Evolutionary conservation across 2,113 vertebrate species (phyloP), one percentile per base, ranked within the genome.

Genomic region (Promerops cafer): DNA sequence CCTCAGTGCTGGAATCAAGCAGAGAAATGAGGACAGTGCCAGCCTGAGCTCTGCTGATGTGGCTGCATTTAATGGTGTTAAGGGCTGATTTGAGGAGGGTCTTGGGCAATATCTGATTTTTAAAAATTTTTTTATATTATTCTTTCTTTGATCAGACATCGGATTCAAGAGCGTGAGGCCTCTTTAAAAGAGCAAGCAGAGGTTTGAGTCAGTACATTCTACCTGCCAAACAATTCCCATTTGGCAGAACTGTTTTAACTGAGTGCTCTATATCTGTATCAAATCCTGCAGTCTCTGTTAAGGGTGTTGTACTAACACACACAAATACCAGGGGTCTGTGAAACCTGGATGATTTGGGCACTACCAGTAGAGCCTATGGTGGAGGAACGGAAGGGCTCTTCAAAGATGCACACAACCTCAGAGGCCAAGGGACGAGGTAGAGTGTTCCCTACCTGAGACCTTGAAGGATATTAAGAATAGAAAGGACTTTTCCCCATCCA

Each of bases 11-110:
- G 40, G 37, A 60, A 72, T 11, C 19, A 28, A 56, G 57, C 1
- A 76, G 37, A 63, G 44, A 19, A 40, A 45, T 2, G n/a, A 49
- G 42, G 49, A 37, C 61, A 37, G 13, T 9, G 49, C 70, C 49
- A 71, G 35, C 49, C 44, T 11, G 33, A 52, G 15, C 31, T 22
- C 80, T 16, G 52, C 57, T 45, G 18, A 0, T 16, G 33, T 9
- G 0, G 2, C 27, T 56, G 33, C 17, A 8, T 30, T 44, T 44
- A 9, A 33, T 1, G 12, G 8, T 10, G 15, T 7, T 28, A 14
- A 19, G 1, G 0, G 21, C 22, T 72, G 26, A 14, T 28, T 65
- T 23, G 7, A 35, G 30, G 40, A 69, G 60, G n/a, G 15, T 52
- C 47, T 3, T 2, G 10, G 19, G 14, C 23, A 78, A 5, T 13